phyloP scores from a whole-genome alignment of 2,888 invertebrate genomes.

The Diaprepes abbreviatus region DNA sequence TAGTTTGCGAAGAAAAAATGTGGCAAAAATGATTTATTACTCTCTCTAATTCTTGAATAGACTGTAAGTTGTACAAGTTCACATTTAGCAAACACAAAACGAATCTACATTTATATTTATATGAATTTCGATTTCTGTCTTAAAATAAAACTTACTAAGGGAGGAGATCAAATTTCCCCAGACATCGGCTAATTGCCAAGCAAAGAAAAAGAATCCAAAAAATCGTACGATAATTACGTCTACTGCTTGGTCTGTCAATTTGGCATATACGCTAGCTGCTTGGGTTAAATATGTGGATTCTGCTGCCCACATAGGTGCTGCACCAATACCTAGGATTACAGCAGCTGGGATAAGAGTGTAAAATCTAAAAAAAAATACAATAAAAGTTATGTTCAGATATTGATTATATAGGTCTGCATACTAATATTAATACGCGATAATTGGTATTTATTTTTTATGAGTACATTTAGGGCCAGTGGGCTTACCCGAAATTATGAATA shows the following conservation, averaged over 20 bases:
- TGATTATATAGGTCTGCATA: no score
- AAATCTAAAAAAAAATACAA: constrained; percentile 32
- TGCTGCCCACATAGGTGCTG: constrained; percentile 99
- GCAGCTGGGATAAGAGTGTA: constrained; percentile 63
- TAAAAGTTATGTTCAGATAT: background rate
- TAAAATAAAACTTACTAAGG: constrained; percentile 76
- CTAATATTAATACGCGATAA: no score
- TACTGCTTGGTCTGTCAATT: constrained; percentile 86
- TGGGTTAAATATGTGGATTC: constrained; percentile 97
- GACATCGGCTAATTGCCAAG: constrained; percentile 96
- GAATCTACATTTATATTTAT: no score
- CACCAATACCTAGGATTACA: constrained; percentile 92
- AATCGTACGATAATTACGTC: constrained; percentile 95
- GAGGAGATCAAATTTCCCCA: constrained; percentile 97
- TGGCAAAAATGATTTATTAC: no score
- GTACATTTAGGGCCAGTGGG: no score
- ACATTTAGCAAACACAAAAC: no score
- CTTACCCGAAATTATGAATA: no score
- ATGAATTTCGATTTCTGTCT: background rate
- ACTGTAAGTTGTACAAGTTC: no score
- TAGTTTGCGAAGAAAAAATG: no score
- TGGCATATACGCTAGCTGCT: constrained; percentile 92
- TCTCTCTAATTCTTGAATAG: no score
- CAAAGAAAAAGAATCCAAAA: constrained; percentile 98
- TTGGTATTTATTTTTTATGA: no score